These are phyloP conservation scores for Microhierax caerulescens DNA, from an alignment of 2,797 vertebrate genomes.

Conservation along the genomic window DNA sequence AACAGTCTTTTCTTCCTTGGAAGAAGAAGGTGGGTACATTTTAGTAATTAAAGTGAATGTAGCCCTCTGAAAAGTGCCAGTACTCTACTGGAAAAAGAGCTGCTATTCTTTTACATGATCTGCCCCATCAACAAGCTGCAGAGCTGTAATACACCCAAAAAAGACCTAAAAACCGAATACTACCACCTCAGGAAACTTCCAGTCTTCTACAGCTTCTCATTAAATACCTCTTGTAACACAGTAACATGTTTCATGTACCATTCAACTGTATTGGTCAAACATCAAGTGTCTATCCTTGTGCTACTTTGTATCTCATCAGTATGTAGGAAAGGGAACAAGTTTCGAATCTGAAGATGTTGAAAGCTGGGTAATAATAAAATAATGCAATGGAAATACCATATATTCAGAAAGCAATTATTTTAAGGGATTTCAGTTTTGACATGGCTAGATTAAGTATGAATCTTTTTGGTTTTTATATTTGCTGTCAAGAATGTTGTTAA, in stretches of 20 bases:
- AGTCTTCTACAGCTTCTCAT: background rate
- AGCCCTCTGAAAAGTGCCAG: slow-evolving; percentile 57
- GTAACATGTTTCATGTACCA: slow-evolving; percentile 1
- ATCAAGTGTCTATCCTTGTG: slow-evolving; percentile 12
- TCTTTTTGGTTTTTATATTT: slow-evolving; percentile 32
- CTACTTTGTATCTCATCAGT: slow-evolving; percentile 55
- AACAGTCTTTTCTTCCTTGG: slow-evolving; percentile 60
- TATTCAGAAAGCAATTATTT: slow-evolving; percentile 65
- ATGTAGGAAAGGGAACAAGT: slow-evolving; percentile 39
- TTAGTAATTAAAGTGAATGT: slow-evolving; percentile 67
- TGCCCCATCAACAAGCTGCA: background rate
- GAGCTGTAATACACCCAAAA: background rate
- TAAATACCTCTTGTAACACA: background rate
- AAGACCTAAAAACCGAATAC: background rate
- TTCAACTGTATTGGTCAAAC: slow-evolving; percentile 10
- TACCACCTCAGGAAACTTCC: background rate
- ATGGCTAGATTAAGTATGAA: slow-evolving; percentile 60
- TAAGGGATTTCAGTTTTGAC: slow-evolving; percentile 57
- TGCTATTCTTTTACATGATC: background rate
- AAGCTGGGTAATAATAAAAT: slow-evolving; percentile 55
- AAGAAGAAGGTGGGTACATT: slow-evolving; percentile 56
- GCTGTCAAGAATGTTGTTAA: slow-evolving; percentile 67
- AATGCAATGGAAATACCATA: slow-evolving; percentile 35
- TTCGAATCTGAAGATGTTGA: slow-evolving; percentile 40
- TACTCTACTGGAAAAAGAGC: slow-evolving; percentile 2